A percentile compares a stretch with the other conserved stretches of the same genome.
Evolutionary conservation across 2,888 invertebrate species (phyloP).

Genomic region (Hydrotaea cyrtoneurina): DNA sequence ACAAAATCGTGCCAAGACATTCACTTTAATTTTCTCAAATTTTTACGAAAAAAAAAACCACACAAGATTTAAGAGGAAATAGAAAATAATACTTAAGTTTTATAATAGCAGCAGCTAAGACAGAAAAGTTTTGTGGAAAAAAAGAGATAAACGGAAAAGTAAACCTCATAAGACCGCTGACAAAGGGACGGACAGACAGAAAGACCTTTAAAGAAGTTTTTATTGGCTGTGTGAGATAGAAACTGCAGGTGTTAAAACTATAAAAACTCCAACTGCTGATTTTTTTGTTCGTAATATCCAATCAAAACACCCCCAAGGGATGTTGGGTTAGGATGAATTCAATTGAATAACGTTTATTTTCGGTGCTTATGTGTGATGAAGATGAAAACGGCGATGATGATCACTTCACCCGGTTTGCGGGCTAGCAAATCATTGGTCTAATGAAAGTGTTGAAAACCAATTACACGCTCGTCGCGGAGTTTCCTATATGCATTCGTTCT

Average conservation of each 20-base stretch:
- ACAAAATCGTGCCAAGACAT: conserved; percentile 63
- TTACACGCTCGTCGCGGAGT: not conserved
- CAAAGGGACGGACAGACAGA: not conserved
- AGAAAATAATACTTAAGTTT: conserved; percentile 10
- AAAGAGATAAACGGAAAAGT: not conserved
- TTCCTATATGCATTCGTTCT: too few species aligned
- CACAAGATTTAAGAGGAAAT: conserved; percentile 17
- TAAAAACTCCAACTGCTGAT: not conserved
- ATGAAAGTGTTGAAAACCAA: not conserved
- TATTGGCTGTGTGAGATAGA: not conserved
- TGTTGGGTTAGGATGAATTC: not conserved
- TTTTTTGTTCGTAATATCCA: not conserved
- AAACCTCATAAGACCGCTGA: too few species aligned
- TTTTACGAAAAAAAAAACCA: conserved; percentile 41
- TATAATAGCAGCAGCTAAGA: not conserved
- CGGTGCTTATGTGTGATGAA: conserved; percentile 1
- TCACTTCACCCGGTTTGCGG: not conserved
- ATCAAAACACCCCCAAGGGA: conserved; percentile 17
- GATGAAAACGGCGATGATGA: conserved; percentile 10
- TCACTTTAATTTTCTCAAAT: conserved; percentile 66
- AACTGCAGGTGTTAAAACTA: conserved; percentile 4
- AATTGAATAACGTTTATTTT: not conserved
- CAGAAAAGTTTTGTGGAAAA: too few species aligned
- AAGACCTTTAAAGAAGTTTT: not conserved
- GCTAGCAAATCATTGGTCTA: not conserved